Conservation (phyloP, 2,888 invertebrate genomes). For the Myopa tessellatipennis region DNA sequence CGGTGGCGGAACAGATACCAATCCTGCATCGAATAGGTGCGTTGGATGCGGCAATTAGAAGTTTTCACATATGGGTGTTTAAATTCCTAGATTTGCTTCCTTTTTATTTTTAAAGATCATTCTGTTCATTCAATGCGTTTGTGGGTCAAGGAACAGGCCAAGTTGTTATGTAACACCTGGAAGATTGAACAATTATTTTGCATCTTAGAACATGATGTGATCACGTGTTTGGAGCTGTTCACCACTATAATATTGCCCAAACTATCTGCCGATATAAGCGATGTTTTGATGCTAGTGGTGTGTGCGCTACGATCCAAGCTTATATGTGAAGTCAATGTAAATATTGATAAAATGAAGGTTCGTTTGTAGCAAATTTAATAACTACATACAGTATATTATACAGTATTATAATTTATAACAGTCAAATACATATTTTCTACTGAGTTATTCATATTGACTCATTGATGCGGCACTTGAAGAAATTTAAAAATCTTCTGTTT, state of each 20-base stretch:
- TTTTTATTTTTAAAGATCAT: slow-evolving; percentile 72
- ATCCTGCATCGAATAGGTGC: slow-evolving; percentile 69
- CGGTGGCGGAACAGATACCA: slow-evolving; percentile 86
- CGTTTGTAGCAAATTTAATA: slow-evolving; percentile 25
- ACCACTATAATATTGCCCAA: slow-evolving; percentile 70
- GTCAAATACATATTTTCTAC: no score
- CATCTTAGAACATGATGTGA: slow-evolving; percentile 75
- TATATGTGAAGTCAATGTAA: slow-evolving; percentile 81
- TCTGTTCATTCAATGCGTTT: slow-evolving; percentile 82
- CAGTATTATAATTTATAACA: no score
- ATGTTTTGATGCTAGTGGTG: slow-evolving; percentile 80
- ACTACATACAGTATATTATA: no score
- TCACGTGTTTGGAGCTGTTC: slow-evolving; percentile 72
- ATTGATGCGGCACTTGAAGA: no score
- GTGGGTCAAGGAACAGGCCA: slow-evolving; percentile 81
- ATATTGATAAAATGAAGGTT: slow-evolving; percentile 81
- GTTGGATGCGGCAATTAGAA: slow-evolving; percentile 20
- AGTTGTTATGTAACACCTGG: slow-evolving; percentile 80
- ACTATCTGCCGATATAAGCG: slow-evolving; percentile 71
- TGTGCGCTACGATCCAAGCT: slow-evolving; percentile 85
- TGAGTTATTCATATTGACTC: no score
- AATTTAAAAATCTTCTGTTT: no score
- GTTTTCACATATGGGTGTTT: background rate
- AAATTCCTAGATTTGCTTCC: background rate
- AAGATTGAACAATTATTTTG: slow-evolving; percentile 80